Evolutionary conservation across 2,113 vertebrate genomes (phyloP).

Genomic region (Pogonocichla stellata): DNA sequence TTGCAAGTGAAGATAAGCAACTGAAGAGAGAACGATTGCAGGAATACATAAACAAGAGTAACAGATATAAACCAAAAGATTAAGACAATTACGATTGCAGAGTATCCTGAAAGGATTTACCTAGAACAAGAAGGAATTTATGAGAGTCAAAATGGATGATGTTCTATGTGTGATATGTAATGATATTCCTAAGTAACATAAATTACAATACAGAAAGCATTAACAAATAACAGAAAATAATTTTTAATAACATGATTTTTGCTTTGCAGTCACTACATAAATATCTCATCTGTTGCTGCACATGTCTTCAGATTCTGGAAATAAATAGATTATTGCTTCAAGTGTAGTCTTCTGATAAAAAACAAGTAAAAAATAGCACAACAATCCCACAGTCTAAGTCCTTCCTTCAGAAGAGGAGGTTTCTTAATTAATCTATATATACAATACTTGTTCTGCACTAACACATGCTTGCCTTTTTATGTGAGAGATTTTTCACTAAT

Average conservation of each 20-base stretch:
- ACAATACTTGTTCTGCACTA: neutral
- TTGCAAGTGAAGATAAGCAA: neutral
- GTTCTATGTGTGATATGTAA: neutral
- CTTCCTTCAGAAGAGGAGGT: neutral
- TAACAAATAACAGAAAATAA: neutral
- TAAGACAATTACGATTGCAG: neutral
- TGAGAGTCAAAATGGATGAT: neutral
- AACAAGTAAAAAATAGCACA: neutral
- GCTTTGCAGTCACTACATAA: neutral
- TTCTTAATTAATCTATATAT: neutral
- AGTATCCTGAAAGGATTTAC: neutral
- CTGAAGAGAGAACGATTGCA: neutral
- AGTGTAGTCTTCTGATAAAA: neutral
- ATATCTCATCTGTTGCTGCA: neutral
- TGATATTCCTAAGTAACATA: neutral
- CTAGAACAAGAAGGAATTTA: neutral
- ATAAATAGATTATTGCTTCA: neutral
- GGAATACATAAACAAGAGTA: neutral
- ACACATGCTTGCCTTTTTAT: neutral
- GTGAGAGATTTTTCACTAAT: neutral
- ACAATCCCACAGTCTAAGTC: neutral
- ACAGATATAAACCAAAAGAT: neutral
- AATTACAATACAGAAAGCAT: neutral
- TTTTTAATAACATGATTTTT: neutral
- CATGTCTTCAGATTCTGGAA: neutral